Evolutionary conservation across 2,113 vertebrate species (phyloP), one percentile per base, ranked within the genome.

Genomic region (Scartelaos histophorus): DNA sequence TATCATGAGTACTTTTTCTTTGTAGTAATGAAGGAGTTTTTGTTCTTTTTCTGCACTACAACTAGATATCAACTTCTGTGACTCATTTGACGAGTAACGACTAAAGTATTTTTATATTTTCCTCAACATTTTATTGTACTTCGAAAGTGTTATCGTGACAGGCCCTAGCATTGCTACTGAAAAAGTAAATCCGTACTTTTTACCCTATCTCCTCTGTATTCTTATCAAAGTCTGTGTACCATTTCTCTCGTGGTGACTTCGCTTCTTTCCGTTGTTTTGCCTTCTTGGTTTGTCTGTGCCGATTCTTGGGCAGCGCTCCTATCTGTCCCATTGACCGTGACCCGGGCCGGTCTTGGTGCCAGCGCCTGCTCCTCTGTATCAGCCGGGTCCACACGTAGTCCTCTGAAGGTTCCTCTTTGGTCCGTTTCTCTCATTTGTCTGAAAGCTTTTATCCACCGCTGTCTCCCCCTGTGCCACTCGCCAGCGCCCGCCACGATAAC

Each of bases 401-500:
- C 70, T 78, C 82, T 81, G 75, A 86, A 85, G 79, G 80, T 71
- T 56, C 49, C 78, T 82, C 81, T 90, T 86, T 90, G 80, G 84
- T 73, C 79, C 56, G 66, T 82, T 81, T 83, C 73, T 71, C 67
- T 67, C 68, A 80, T 74, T 75, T 47, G 46, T 74, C 73, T 82
- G 83, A 85, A 83, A 71, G 71, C 85, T 75, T 89, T 70, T 85
- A 76, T 75, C 56, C 81, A 73, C 70, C 54, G 1, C 43, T 69
- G 76, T 78, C 45, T 29, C 82, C 83, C 80, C 82, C 57, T 87
- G 83, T 89, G 84, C 76, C 82, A 81, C 77, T 87, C 81, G 47
- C 72, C 83, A 85, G 82, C 81, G 72, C 73, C 75, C 71, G 82
- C 84, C 70, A 78, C 81, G 85, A 88, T 89, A 88, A 92, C 91